Conservation (phyloP, 64 coral and sea anemone genomes). For the Porites australiensis region DNA sequence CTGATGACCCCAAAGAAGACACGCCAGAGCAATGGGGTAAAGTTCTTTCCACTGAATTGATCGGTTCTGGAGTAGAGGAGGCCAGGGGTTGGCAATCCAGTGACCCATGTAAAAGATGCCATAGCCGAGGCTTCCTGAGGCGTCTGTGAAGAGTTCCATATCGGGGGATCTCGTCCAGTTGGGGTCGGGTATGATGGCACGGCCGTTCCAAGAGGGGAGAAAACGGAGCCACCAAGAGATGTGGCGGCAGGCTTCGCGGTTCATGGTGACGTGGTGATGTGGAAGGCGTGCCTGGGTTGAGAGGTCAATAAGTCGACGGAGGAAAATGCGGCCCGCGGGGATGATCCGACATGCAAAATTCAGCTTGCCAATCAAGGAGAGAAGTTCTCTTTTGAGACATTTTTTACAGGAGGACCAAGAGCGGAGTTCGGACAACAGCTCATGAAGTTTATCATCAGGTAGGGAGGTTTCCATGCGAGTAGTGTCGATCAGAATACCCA, state of each 20-base stretch:
- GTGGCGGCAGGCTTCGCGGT: background rate
- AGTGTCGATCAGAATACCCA: background rate
- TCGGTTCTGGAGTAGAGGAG: background rate
- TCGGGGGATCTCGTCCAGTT: constrained; percentile 11
- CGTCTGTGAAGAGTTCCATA: constrained; percentile 17
- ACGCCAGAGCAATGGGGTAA: too few relatives aligned
- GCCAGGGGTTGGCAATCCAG: background rate
- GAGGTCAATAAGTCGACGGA: background rate
- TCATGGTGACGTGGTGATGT: background rate
- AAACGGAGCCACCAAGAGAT: background rate
- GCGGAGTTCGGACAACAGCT: too few relatives aligned
- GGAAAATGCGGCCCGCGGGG: background rate
- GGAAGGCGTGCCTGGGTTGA: background rate
- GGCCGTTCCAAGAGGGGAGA: background rate
- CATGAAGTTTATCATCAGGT: background rate
- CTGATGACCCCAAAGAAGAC: background rate
- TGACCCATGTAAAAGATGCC: background rate
- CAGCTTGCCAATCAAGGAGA: background rate
- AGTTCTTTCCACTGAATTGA: background rate
- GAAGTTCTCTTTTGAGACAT: background rate
- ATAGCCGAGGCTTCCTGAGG: background rate
- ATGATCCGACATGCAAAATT: background rate
- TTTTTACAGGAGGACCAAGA: background rate
- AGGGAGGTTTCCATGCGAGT: background rate
- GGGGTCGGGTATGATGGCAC: background rate